Evolutionary conservation across 2,888 invertebrate genomes (phyloP).

Genomic region (Pseudococcus longispinus): DNA sequence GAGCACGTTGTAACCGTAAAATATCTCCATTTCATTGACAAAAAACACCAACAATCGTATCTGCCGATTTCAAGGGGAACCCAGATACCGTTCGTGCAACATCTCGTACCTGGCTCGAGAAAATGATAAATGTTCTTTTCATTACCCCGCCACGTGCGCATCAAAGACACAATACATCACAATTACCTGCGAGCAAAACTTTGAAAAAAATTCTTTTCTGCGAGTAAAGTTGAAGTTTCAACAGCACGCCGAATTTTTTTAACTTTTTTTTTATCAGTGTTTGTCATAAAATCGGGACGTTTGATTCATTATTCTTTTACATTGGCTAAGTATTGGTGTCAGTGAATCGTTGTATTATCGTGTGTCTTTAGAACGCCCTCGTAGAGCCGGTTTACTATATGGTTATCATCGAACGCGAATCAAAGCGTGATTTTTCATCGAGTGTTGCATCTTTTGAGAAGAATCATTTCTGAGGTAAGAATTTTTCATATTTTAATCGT

Average conservation of each 20-base stretch:
- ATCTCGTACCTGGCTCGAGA: no score
- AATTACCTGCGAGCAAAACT: neutral
- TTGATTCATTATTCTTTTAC: neutral
- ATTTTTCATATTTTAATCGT: neutral
- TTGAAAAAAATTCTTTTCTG: neutral
- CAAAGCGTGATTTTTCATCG: slow-evolving; percentile 18
- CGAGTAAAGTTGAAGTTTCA: neutral
- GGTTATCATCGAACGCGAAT: neutral
- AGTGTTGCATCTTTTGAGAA: neutral
- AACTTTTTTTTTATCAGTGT: slow-evolving; percentile 26
- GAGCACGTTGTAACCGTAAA: no score
- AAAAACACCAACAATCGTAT: no score
- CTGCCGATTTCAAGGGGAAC: no score
- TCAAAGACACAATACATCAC: no score
- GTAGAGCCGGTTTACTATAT: neutral
- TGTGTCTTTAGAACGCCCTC: slow-evolving; percentile 5
- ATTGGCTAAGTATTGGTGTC: neutral
- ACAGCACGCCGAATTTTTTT: neutral
- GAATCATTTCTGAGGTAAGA: neutral
- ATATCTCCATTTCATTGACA: no score
- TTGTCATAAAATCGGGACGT: neutral
- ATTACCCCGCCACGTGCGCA: no score
- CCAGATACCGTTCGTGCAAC: no score
- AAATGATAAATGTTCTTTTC: no score
- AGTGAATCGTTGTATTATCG: neutral